Conservation (phyloP, 2,797 vertebrate species). For the Pampus argenteus region DNA sequence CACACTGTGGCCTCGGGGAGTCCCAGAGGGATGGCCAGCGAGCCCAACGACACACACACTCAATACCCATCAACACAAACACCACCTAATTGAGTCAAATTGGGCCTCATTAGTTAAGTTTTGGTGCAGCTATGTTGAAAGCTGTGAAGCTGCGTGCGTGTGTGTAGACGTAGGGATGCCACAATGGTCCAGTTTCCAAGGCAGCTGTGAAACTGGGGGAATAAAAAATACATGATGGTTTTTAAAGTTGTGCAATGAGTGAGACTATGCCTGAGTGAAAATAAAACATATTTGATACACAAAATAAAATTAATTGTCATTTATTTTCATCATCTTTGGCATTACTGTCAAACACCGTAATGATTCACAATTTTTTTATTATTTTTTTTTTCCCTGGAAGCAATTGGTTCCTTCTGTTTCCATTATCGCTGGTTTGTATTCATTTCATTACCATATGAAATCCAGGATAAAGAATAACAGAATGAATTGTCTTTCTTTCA, state of each 20-base stretch:
- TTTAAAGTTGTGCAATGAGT: no score
- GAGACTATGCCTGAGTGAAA: not conserved
- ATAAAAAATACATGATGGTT: not conserved
- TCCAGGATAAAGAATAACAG: not conserved
- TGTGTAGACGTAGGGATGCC: constrained; percentile 6
- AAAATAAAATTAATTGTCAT: not conserved
- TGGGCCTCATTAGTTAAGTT: constrained; percentile 71
- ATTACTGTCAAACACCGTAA: not conserved
- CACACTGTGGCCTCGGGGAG: constrained; percentile 72
- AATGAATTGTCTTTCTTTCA: no score
- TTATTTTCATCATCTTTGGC: no score
- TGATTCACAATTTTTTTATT: not conserved
- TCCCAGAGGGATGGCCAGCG: constrained; percentile 62
- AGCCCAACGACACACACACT: constrained; percentile 61
- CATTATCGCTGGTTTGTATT: not conserved
- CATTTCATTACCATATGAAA: not conserved
- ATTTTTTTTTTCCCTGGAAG: not conserved
- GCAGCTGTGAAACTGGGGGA: not conserved
- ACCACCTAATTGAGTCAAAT: constrained; percentile 77
- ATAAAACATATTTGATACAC: not conserved
- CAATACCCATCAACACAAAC: constrained; percentile 80
- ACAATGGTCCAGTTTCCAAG: not conserved
- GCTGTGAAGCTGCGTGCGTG: constrained; percentile 15
- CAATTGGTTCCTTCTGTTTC: not conserved
- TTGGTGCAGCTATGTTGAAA: constrained; percentile 52